Evolutionary conservation across 2,888 invertebrate genomes (phyloP).

Genomic region (Noctua pronuba): DNA sequence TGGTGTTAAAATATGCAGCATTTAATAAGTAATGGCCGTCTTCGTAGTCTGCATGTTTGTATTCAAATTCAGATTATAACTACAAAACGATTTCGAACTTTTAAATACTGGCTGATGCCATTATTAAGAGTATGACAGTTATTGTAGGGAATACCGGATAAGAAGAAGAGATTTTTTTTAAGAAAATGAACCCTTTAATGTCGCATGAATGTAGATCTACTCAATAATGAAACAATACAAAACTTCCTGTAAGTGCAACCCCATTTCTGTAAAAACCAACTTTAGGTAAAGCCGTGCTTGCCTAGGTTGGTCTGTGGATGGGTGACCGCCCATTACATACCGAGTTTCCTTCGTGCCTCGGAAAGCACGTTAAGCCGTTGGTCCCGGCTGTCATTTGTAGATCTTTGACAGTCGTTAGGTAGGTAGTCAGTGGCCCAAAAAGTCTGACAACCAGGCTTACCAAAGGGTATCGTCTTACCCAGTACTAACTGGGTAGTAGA

Average conservation of each 20-base stretch:
- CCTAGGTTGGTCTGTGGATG: too few species aligned
- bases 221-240: background rate
- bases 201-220: background rate
- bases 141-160: background rate
- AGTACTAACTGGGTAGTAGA: too few species aligned
- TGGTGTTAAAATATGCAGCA: constrained; percentile 57
- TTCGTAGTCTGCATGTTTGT: constrained; percentile 31
- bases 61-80: constrained; percentile 42
- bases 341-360: too few species aligned
- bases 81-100: constrained; percentile 18
- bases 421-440: too few species aligned
- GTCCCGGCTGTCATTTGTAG: too few species aligned
- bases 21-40: constrained; percentile 45
- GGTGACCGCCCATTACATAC: too few species aligned
- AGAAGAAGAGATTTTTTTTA: background rate
- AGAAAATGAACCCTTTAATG: background rate
- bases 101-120: background rate
- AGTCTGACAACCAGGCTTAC: too few species aligned
- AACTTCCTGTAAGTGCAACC: background rate
- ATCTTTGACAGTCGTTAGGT: too few species aligned
- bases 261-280: background rate
- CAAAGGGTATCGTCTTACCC: too few species aligned
- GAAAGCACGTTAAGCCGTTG: too few species aligned
- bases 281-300: too few species aligned
- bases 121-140: background rate